These are phyloP conservation scores for Riparia riparia DNA, from an alignment of 2,113 vertebrate species.

Conservation along the genomic window DNA sequence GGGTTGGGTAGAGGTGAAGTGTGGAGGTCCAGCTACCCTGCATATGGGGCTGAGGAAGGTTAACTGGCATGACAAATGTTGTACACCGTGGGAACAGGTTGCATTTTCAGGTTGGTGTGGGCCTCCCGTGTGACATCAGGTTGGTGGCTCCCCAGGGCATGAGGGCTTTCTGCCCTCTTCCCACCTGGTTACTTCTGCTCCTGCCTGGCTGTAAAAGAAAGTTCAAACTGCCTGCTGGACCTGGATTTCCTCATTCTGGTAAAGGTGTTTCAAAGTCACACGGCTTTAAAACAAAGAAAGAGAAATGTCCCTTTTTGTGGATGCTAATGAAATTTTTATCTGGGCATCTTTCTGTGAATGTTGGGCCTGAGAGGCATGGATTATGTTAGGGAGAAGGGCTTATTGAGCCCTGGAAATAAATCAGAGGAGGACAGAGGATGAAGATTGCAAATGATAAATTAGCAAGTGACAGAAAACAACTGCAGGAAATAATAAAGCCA, in stretches of 20 bases:
- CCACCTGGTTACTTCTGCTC: not conserved
- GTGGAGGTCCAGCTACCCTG: not conserved
- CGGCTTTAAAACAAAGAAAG: not conserved
- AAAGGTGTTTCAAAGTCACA: conserved; percentile 6
- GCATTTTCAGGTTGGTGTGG: not conserved
- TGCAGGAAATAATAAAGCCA: conserved; percentile 34
- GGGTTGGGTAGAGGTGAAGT: not conserved
- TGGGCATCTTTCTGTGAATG: conserved; percentile 22
- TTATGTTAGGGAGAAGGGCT: conserved; percentile 23
- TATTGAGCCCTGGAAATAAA: conserved; percentile 37
- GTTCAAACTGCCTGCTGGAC: not conserved
- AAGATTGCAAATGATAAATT: conserved; percentile 60
- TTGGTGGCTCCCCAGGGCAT: not conserved
- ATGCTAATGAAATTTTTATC: conserved; percentile 59
- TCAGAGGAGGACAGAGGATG: conserved; percentile 53
- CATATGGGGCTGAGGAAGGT: rapidly evolving
- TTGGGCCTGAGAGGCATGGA: conserved; percentile 17
- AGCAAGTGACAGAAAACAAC: conserved; percentile 49
- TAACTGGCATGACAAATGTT: rapidly evolving
- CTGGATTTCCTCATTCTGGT: not conserved
- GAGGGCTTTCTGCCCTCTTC: not conserved
- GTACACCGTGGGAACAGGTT: not conserved
- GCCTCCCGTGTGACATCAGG: too few relatives aligned
- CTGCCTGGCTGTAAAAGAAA: not conserved
- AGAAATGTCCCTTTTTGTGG: not conserved